Base-by-base conservation (phyloP, 2,888 invertebrate species). In the Exephanes ischioxanthus region DNA sequence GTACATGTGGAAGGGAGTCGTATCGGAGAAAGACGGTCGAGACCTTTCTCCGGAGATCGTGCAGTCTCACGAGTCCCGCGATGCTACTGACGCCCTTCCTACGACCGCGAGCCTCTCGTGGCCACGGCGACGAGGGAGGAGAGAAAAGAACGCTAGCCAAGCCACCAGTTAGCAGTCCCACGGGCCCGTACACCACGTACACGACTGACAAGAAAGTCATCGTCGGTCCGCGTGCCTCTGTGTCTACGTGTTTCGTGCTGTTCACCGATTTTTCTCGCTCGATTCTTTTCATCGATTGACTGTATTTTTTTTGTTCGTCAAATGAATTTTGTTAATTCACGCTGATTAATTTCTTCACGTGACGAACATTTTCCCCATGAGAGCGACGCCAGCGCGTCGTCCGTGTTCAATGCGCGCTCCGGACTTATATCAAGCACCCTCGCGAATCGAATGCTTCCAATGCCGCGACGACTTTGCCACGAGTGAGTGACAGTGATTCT, bases 371-470 rank as follows among this genome's bases (percentile, higher is more conserved):
- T 55, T 16, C 37, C 61, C 70, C 63, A 71, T 61, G 61, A 16
- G 22, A 67, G 58, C 37, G 16, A 53, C 14, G 51, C 51, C 41
- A 45, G 51, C 11, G 19, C 37, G 30, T n/a, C 37, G 61, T n/a
- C 33, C 37, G 48, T 7, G 33, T 75, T 70, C 14, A 33, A 51
- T 22, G 53, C 53, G 11, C 45, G n/a, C 22, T 19, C n/a, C 41
- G 51, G 16, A 41, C 77, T 84, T 84, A 84, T 84, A 84, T 81
- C n/a, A 77, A 37, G 68, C 72, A n/a, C 22, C 67, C 53, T 51
- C 72, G 72, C n/a, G 30, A 41, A 72, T 63, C n/a, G 37, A 19
- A 78, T 78, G 73, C 72, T 61, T 58, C 33, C 84, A 81, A 84
- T 81, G n/a, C 55, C 6, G 11, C 30, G 63, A 73, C 37, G 33